Conservation (phyloP, 2,113 vertebrate species). For the Dolichallabes microphthalmus region DNA sequence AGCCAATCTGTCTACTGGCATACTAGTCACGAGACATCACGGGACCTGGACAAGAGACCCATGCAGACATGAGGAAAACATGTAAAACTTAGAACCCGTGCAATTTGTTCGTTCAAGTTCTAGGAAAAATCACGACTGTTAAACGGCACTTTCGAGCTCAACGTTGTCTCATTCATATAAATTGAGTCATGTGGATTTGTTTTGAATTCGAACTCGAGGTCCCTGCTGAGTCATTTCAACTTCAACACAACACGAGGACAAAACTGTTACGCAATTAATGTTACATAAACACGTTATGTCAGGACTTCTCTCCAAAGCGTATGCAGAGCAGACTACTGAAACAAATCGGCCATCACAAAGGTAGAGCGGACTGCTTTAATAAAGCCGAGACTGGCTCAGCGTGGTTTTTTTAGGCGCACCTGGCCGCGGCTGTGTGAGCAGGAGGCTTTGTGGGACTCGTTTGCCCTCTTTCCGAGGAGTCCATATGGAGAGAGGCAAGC, state of each 20-base stretch:
- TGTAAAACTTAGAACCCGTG: background rate
- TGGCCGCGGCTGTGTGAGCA: slow-evolving; percentile 14
- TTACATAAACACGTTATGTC: background rate
- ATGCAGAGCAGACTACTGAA: slow-evolving; percentile 12
- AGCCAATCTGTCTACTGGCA: background rate
- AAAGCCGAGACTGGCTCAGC: slow-evolving; percentile 28
- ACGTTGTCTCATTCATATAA: background rate
- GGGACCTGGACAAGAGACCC: background rate
- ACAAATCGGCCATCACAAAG: slow-evolving; percentile 6
- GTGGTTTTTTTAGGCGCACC: slow-evolving; percentile 23
- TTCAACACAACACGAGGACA: background rate
- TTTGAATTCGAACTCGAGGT: background rate
- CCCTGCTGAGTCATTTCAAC: background rate
- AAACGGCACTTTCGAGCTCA: background rate
- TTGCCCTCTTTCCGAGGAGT: slow-evolving; percentile 47
- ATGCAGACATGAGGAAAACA: background rate
- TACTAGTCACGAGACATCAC: background rate
- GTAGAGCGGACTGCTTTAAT: slow-evolving; percentile 9
- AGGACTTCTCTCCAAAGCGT: background rate
- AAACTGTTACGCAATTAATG: background rate
- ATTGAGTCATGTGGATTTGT: background rate
- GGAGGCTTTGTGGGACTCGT: slow-evolving; percentile 35
- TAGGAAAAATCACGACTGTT: background rate
- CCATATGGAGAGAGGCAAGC: slow-evolving; percentile 52
- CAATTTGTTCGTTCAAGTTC: background rate